Conservation (phyloP, 2,888 invertebrate species). For the Piscicola geometra region DNA sequence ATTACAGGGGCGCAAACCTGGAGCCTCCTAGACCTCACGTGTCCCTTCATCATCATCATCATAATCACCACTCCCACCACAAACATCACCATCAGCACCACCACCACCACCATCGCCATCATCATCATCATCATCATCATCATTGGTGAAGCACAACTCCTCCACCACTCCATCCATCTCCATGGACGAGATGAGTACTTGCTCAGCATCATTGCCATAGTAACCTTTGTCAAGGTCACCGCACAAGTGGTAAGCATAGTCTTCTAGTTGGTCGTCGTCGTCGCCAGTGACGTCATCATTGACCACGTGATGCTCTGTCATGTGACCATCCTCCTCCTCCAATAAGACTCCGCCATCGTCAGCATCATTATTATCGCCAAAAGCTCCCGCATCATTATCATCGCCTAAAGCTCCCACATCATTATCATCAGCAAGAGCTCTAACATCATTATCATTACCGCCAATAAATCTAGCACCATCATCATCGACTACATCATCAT, state of each 20-base stretch:
- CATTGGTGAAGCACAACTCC: constrained; percentile 11
- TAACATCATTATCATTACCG: constrained; percentile 1
- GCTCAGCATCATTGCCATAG: constrained; percentile 14
- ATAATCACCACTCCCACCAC: background rate
- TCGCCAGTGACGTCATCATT: background rate
- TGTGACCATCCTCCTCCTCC: background rate
- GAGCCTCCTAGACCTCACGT: too few relatives aligned
- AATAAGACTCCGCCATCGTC: background rate
- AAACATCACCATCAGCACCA: background rate
- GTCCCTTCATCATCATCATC: constrained; percentile 19
- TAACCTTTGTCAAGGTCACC: background rate
- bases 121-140: background rate
- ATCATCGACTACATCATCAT: constrained; percentile 1
- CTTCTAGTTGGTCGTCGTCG: background rate
- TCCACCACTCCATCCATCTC: constrained; percentile 17
- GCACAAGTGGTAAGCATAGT: background rate
- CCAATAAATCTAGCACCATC: background rate
- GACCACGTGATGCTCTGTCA: background rate
- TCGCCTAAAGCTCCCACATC: background rate
- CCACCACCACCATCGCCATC: background rate
- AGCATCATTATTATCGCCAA: background rate
- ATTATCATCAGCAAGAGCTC: background rate
- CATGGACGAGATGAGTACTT: background rate
- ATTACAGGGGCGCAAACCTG: too few relatives aligned
- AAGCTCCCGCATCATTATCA: background rate